Percentiles rank a stretch among this genome's conserved stretches.
Evolutionary conservation across 2,888 invertebrate species (phyloP).

Genomic region (Lysandra bellargus): DNA sequence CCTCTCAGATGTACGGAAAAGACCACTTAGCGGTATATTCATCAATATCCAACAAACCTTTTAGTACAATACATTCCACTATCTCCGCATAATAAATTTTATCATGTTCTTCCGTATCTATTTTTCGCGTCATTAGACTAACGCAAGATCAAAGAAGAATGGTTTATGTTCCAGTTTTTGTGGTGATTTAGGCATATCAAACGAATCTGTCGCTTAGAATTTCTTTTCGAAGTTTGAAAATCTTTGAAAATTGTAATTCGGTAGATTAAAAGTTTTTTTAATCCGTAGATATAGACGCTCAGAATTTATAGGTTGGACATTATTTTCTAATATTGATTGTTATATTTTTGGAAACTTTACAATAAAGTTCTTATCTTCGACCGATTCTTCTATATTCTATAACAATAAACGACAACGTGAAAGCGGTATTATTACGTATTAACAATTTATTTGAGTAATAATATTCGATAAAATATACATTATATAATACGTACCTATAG

Average conservation of each 20-base stretch:
- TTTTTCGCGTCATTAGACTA: slow-evolving; percentile 41
- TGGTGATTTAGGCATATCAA: slow-evolving; percentile 33
- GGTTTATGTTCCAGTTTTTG: slow-evolving; percentile 39
- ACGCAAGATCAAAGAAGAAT: slow-evolving; percentile 41
- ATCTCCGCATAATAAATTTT: slow-evolving; percentile 32
- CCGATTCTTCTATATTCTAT: not conserved
- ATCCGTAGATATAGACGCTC: not conserved
- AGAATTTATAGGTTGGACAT: not conserved
- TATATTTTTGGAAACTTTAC: not conserved
- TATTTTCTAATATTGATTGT: not conserved
- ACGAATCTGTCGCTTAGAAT: slow-evolving; percentile 11
- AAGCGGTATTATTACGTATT: no score
- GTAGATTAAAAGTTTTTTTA: not conserved
- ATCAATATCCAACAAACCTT: slow-evolving; percentile 18
- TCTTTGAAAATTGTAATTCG: not conserved
- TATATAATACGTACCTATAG: no score
- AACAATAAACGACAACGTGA: not conserved
- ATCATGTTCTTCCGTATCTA: slow-evolving; percentile 41
- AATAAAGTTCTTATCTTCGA: not conserved
- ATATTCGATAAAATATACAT: no score
- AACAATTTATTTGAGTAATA: no score
- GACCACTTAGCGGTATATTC: not conserved
- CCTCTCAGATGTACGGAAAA: not conserved
- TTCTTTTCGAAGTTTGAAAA: not conserved
- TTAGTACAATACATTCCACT: slow-evolving; percentile 25